Base-by-base conservation (phyloP, 1,140 invertebrate species). In the Penaeus vannamei region DNA sequence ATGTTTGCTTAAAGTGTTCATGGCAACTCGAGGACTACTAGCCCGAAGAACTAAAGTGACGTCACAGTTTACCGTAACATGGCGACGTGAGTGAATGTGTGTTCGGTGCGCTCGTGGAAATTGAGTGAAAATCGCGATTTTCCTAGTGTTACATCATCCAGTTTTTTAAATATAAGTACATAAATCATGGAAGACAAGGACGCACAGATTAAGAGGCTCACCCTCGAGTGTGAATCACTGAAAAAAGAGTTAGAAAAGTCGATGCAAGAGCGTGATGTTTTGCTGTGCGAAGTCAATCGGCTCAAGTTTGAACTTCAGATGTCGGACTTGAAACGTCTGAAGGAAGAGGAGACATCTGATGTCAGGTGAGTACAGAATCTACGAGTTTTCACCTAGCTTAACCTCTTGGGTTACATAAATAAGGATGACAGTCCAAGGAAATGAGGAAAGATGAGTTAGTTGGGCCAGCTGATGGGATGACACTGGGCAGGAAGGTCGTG, bases 241-340 rank as follows among this genome's bases (percentile, higher is more conserved):
- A 92, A 92, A 91, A 92, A 91, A 79, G 91, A 92, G 83, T 86
- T 92, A 81, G 87, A 91, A 46, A 90, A 90, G 69, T 84, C 92
- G n/a, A 91, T 91, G 80, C 91, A 92, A 76, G 92, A 92, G 80
- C 91, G 92, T 46, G 92, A 92, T 92, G 91, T 87, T 26, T 85
- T 92, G n/a, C 86, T 92, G 22, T 92, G 92, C 80, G 92, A 92
- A 90, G 91, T 92, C 36, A 92, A 92, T 89, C 92, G 92, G 85
- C 91, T 92, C 82, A 91, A 92, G 64, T 92, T 92, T 82, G 92
- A 92, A 90, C 83, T 92, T 83, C 91, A 92, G 90, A 92, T 92
- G 91, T 92, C 91, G 66, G 92, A 92, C 86, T 90, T 92, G 60
- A 92, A 92, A 69, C 90, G 92, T 62, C 87, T 92, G 69, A 92